phyloP scores from a whole-genome alignment of 1,140 invertebrate species.

The Brachionus rubens region DNA sequence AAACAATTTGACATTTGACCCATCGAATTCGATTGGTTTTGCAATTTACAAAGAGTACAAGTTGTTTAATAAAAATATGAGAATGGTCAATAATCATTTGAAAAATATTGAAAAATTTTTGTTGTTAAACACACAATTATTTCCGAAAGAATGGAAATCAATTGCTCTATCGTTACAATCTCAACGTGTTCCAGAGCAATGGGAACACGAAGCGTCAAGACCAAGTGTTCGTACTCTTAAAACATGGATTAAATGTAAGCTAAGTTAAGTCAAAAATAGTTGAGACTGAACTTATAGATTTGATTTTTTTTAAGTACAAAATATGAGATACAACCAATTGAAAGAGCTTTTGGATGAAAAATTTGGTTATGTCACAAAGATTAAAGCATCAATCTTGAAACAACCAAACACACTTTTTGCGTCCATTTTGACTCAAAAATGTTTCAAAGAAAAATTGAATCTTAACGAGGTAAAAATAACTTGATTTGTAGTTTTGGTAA shows the following conservation, averaged over 20 bases:
- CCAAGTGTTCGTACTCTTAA: conserved; percentile 26
- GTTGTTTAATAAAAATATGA: not conserved
- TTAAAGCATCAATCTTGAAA: conserved; percentile 22
- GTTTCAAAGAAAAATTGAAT: conserved; percentile 2
- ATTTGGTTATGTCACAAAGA: not conserved
- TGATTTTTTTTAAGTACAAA: conserved; percentile 3
- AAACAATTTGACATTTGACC: not conserved
- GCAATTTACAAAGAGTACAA: conserved; percentile 18
- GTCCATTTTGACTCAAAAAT: conserved; percentile 8
- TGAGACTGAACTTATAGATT: not conserved
- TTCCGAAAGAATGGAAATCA: conserved; percentile 34
- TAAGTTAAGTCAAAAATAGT: not conserved
- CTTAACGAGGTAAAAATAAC: not conserved
- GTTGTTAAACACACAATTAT: not conserved
- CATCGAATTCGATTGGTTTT: not conserved
- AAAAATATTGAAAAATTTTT: conserved; percentile 38
- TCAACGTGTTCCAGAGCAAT: conserved; percentile 30
- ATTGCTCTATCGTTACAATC: conserved; percentile 34
- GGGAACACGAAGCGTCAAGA: conserved; percentile 21
- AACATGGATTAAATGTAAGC: conserved; percentile 31
- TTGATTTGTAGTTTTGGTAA: not conserved
- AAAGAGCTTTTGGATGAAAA: not conserved
- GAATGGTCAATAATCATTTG: not conserved
- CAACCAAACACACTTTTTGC: conserved; percentile 21
- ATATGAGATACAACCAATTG: not conserved